Conservation (phyloP, 2,113 vertebrate genomes). For the Pluvianellus socialis region DNA sequence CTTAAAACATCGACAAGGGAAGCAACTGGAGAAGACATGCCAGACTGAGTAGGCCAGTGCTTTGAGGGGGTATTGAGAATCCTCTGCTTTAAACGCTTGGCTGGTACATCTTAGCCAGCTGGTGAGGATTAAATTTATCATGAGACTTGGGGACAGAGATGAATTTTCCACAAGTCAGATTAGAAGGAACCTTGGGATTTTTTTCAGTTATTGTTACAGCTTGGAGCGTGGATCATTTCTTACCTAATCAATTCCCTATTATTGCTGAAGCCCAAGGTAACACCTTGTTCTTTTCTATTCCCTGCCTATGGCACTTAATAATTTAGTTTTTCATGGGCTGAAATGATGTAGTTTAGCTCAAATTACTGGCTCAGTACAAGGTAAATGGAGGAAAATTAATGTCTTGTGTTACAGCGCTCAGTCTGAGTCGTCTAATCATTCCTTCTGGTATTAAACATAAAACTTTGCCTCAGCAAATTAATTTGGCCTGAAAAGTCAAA, state of each 20-base stretch:
- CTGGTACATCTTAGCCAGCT: not conserved
- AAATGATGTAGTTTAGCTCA: slow-evolving; percentile 27
- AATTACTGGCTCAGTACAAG: slow-evolving; percentile 14
- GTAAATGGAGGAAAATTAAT: slow-evolving; percentile 42
- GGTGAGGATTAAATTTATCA: not conserved
- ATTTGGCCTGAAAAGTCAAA: slow-evolving; percentile 5
- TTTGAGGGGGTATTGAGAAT: too few species aligned
- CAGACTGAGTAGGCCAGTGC: not conserved
- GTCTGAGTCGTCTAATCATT: not conserved
- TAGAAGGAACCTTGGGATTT: not conserved
- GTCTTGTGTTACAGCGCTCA: slow-evolving; percentile 19
- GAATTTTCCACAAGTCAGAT: slow-evolving; percentile 16
- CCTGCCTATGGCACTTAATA: slow-evolving; percentile 21
- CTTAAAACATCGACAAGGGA: not conserved
- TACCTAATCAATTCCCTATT: slow-evolving; percentile 23
- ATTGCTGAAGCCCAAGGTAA: slow-evolving; percentile 29
- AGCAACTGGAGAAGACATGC: not conserved
- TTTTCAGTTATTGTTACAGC: not conserved
- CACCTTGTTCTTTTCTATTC: slow-evolving; percentile 26
- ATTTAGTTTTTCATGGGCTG: slow-evolving; percentile 29
- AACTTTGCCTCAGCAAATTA: not conserved
- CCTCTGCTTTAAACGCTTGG: not conserved
- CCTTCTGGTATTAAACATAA: slow-evolving; percentile 5
- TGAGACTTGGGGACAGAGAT: not conserved
- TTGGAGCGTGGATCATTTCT: slow-evolving; percentile 9